A percentile compares a stretch with the other conserved stretches of the same genome.
These are phyloP conservation scores for Alectura lathami DNA, from an alignment of 2,113 vertebrate species.

Conservation along the genomic window DNA sequence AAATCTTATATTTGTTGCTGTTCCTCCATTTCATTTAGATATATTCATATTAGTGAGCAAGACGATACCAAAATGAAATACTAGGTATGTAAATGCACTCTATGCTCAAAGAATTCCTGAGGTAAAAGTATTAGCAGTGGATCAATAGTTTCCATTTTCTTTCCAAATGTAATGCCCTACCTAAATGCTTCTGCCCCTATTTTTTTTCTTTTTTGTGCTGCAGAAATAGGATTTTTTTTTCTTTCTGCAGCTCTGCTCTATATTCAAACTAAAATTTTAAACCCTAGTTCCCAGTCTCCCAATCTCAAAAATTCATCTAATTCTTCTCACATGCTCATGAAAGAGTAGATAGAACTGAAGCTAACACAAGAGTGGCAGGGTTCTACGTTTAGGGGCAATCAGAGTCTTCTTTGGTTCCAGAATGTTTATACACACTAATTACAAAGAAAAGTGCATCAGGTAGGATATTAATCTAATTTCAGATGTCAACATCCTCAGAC, in stretches of 20 bases:
- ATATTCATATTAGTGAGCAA: neutral
- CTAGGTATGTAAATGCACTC: neutral
- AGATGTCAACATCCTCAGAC: neutral
- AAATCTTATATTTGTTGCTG: neutral
- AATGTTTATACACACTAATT: neutral
- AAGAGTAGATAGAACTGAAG: neutral
- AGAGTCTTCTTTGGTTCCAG: neutral
- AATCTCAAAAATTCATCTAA: neutral
- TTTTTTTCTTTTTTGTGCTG: neutral
- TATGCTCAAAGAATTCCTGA: neutral
- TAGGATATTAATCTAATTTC: neutral
- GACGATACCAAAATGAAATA: neutral
- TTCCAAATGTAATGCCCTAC: neutral
- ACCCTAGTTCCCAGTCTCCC: neutral
- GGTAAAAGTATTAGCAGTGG: neutral
- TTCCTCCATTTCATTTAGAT: neutral
- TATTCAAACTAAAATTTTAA: slow-evolving; percentile 25
- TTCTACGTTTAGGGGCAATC: neutral
- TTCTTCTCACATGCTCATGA: neutral
- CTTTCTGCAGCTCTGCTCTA: neutral
- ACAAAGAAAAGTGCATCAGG: neutral
- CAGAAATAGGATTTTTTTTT: slow-evolving; percentile 10
- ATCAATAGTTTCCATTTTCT: slow-evolving; percentile 46
- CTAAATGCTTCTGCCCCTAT: neutral
- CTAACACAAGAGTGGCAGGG: neutral